A percentile compares a stretch with the other conserved stretches of the same genome.
Conservation (phyloP, 2,888 invertebrate species). For the Cistogaster globosa region DNA sequence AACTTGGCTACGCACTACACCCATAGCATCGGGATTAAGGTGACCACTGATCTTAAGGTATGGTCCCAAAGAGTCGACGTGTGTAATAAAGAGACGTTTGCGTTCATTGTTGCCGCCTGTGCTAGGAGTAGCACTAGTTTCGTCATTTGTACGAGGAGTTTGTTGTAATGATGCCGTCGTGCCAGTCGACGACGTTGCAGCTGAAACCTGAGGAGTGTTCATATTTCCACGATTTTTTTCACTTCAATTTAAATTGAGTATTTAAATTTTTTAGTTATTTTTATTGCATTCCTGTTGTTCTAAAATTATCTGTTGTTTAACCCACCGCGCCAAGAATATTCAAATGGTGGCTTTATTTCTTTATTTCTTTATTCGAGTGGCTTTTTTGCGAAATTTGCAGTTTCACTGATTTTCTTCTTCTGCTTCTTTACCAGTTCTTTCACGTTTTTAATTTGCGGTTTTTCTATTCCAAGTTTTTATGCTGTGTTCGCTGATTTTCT, state of each 20-base stretch:
- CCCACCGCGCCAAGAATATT: constrained; percentile 19
- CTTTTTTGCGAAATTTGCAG: constrained; percentile 33
- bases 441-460: constrained; percentile 17
- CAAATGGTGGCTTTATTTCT: constrained; percentile 15
- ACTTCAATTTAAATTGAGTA: constrained; percentile 30
- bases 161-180: constrained; percentile 14
- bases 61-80: constrained; percentile 87
- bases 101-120: constrained; percentile 52
- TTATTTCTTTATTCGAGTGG: too few relatives aligned
- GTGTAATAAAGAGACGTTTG: constrained; percentile 82
- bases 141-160: constrained; percentile 8
- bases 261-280: constrained; percentile 19
- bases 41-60: constrained; percentile 90
- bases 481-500: constrained; percentile 62
- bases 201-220: constrained; percentile 58
- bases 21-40: constrained; percentile 79
- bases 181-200: constrained; percentile 45
- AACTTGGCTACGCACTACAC: constrained; percentile 78
- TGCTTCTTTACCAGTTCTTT: constrained; percentile 17
- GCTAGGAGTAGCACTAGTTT: constrained; percentile 28
- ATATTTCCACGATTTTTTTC: constrained; percentile 19
- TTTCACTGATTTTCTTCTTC: constrained; percentile 28
- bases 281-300: constrained; percentile 34
- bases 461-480: constrained; percentile 54
- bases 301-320: not conserved